Evolutionary conservation across 2,797 vertebrate species (phyloP), one percentile per base, ranked within the genome.

Genomic region (Myiothlypis chrysogaster): DNA sequence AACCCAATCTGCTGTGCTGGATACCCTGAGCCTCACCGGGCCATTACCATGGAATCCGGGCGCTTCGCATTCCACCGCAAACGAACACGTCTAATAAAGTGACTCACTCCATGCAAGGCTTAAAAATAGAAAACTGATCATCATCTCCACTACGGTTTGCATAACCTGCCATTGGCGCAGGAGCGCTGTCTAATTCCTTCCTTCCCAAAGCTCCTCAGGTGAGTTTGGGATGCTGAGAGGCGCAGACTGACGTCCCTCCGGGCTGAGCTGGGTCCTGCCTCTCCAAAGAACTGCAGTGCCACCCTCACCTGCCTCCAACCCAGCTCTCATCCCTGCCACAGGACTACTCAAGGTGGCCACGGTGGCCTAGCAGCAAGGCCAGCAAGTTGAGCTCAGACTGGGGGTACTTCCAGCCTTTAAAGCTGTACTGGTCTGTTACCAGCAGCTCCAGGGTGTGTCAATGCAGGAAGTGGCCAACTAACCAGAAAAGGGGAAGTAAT

Each of bases 21-120:
- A 4, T 14, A 75, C 44, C 90, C 15, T 56, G 90, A 19, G 83
- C 92, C 90, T 87, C 19, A 12, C 14, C 12, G 71, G 95, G 93
- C 95, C 93, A 96, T 95, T 83, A 34, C 96, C 95, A 96, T 93
- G 94, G 96, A 94, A 96, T 92, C 94, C 68, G 92, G 93, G 90
- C 7, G 88, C 95, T 76, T 95, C 56, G 1, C 90, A 90, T 90
- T 94, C 94, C 94, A 27, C 6, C 18, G 80, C 66, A 76, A 87
- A 89, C 5, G 9, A 92, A 63, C 90, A 34, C 88, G 73, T 90
- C 92, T 90, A 96, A 95, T 92, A 85, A 77, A 92, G 86, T 96
- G 96, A 97, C 27, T 97, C 94, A 96, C 78, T 49, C 90, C n/a
- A 39, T 60, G 83, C 47, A 28, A 34, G 64, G 14, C 68, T 94